Base-by-base conservation (phyloP, 2,888 invertebrate genomes). In the Lathronympha strigana region DNA sequence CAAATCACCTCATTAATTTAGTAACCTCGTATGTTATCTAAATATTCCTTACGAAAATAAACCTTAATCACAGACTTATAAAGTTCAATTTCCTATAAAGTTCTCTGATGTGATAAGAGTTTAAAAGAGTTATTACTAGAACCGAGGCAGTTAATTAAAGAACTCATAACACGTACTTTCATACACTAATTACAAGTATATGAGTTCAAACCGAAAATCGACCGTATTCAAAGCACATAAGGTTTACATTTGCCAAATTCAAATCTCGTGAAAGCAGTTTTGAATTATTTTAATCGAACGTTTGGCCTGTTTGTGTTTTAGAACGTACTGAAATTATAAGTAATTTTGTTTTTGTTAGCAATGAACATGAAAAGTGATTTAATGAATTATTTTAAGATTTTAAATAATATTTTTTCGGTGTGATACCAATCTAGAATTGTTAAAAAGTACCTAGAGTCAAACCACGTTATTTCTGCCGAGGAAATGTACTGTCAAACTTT, bases 121-220 rank as follows among this genome's bases (percentile, higher is more conserved):
- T 45, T 57, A 11, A n/a, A 4, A 13, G n/a, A 57, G 19, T 31
- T 31, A 43, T 13, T n/a, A 19, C 4, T 31, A n/a, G n/a, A 31
- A 57, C 49, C 36, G 49, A 17, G 57, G 51, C 45, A 36, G 61
- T 66, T 68, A 68, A 68, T 68, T 68, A 68, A 58, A 68, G 68
- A 68, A 66, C 66, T 68, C 68, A 68, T 66, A 66, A 68, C 68
- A 68, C 53, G 66, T 66, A 62, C 57, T 68, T 68, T 31, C 61
- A 62, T 58, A 64, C 58, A 49, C 38, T 64, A 64, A 49, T 67
- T 54, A 49, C 50, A 40, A 50, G 19, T 53, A 47, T 51, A 23
- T 45, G 19, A 21, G 33, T 47, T 33, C 19, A 5, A 13, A 21
- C 25, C 11, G 15, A 53, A 64, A 33, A 4, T 2, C 43, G 4